Percentiles rank a stretch among this genome's conserved stretches.
These are phyloP conservation scores for Rhizoglyphus robini DNA, from an alignment of 1,140 invertebrate genomes.

Conservation along the genomic window DNA sequence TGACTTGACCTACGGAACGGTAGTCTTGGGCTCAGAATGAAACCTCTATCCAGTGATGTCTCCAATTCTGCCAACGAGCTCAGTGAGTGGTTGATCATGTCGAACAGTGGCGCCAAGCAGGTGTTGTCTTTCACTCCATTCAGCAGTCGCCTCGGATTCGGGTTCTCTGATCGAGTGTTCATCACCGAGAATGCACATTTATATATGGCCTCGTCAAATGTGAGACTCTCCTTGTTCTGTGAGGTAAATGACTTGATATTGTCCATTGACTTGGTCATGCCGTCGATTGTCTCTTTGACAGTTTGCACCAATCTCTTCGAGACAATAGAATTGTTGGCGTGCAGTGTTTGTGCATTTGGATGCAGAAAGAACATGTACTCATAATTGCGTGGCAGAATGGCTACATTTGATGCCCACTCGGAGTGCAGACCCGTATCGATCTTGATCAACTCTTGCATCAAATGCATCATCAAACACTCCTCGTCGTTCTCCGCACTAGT, in stretches of 20 bases:
- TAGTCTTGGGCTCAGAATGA: not conserved
- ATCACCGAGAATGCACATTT: not conserved
- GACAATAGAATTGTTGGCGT: not conserved
- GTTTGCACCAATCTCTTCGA: not conserved
- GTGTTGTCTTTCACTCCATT: not conserved
- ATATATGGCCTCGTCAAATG: not conserved
- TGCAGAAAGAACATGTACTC: no score
- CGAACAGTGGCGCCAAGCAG: not conserved
- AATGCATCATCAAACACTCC: no score
- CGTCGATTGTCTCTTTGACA: not conserved
- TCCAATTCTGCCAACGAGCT: not conserved
- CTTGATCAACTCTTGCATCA: no score
- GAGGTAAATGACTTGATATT: not conserved
- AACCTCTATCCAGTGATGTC: not conserved
- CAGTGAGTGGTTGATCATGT: no score
- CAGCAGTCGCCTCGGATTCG: not conserved
- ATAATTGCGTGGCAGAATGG: no score
- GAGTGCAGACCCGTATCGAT: no score
- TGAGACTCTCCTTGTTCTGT: not conserved
- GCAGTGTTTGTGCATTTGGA: no score
- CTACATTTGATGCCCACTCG: no score
- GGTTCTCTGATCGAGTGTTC: not conserved
- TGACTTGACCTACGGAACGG: no score
- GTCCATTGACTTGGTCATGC: not conserved
- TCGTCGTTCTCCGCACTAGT: not conserved